Evolutionary conservation across 2,113 vertebrate genomes (phyloP).

Genomic region (Campylorhamphus procurvoides): DNA sequence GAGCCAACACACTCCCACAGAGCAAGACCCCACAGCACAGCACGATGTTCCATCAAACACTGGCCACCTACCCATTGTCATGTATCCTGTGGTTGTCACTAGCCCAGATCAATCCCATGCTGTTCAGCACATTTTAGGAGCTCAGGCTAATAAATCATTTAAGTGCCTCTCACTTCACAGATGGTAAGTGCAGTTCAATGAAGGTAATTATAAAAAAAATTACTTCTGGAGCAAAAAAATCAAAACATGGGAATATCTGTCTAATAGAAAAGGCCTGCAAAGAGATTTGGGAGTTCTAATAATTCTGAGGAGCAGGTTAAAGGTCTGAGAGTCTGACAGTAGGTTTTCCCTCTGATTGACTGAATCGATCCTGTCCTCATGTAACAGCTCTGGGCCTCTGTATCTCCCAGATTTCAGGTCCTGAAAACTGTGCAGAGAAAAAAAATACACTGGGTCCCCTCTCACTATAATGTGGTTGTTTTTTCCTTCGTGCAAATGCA

Average conservation of each 20-base stretch:
- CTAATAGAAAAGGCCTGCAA: conserved; percentile 75
- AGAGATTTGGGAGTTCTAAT: conserved; percentile 77
- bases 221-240: conserved; percentile 79
- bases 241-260: conserved; percentile 75
- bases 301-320: conserved; percentile 73
- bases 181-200: conserved; percentile 77
- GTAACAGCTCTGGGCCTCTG: conserved; percentile 2
- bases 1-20: background rate
- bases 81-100: conserved; percentile 55
- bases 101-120: conserved; percentile 59
- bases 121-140: conserved; percentile 58
- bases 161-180: conserved; percentile 69
- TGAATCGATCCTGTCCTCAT: conserved; percentile 71
- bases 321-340: conserved; percentile 73
- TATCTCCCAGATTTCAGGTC: conserved; percentile 40
- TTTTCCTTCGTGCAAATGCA: conserved; percentile 16
- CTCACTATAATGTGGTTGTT: background rate
- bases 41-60: conserved; percentile 44
- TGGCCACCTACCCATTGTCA: conserved; percentile 36
- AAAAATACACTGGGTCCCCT: background rate
- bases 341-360: conserved; percentile 70
- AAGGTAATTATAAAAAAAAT: conserved; percentile 82
- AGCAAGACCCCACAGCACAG: background rate
- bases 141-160: conserved; percentile 76
- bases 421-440: background rate